Evolutionary conservation across 1,140 invertebrate species (phyloP).

Genomic region (Rhagoletis zephyria): DNA sequence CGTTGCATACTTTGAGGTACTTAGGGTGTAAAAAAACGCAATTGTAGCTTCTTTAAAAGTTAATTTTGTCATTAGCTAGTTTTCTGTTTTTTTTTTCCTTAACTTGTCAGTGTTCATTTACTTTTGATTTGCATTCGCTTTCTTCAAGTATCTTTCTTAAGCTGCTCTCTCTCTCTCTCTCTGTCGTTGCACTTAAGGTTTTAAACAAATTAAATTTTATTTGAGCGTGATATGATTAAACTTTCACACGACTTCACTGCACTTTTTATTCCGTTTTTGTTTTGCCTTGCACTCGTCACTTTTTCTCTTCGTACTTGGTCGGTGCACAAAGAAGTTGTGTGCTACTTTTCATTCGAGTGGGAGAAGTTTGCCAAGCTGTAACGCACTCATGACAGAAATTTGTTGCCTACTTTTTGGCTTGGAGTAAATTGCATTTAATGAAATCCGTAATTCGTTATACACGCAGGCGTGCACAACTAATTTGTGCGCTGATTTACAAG

Average conservation of each 20-base stretch:
- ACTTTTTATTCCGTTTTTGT: neutral
- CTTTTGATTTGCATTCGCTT: neutral
- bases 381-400: neutral
- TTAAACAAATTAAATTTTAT: conserved; percentile 34
- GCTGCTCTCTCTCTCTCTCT: neutral
- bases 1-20: no score
- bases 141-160: no score
- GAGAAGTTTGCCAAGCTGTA: conserved; percentile 14
- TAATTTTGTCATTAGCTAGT: neutral
- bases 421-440: conserved; percentile 50
- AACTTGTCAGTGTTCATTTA: neutral
- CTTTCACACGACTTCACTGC: conserved; percentile 14
- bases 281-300: neutral
- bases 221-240: conserved; percentile 39
- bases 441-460: conserved; percentile 17
- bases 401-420: conserved; percentile 46
- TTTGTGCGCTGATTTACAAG: conserved; percentile 5
- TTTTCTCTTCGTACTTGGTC: neutral
- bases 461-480: conserved; percentile 14
- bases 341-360: neutral
- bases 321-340: conserved; percentile 6
- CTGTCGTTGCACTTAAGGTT: neutral
- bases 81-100: neutral
- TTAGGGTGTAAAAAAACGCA: no score
- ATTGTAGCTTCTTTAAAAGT: neutral